Evolutionary conservation across 2,888 invertebrate genomes (phyloP).

Genomic region (Meloe dianella): DNA sequence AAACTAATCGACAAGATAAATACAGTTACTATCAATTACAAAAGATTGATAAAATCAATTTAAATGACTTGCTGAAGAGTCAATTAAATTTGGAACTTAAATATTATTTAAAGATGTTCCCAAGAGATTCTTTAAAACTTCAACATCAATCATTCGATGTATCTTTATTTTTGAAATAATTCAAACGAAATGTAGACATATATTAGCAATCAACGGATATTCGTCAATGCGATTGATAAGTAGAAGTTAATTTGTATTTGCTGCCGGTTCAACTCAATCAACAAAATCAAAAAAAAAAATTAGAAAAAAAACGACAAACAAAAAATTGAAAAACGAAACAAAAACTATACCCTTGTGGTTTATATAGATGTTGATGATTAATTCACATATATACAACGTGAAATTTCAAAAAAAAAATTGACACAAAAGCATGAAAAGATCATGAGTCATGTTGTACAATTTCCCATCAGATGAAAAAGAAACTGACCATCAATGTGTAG

Average conservation of each 20-base stretch:
- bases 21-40: constrained; percentile 48
- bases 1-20: constrained; percentile 46
- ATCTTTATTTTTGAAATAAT: background rate
- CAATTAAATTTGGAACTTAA: constrained; percentile 36
- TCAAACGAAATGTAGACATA: background rate
- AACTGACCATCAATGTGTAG: constrained; percentile 24
- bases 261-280: background rate
- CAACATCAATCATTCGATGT: background rate
- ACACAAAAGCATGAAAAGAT: constrained; percentile 31
- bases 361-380: constrained; percentile 18
- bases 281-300: background rate
- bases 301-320: background rate
- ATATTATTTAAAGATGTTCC: background rate
- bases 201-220: background rate
- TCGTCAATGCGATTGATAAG: background rate
- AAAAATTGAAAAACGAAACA: background rate
- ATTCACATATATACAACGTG: background rate
- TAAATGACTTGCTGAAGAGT: constrained; percentile 45
- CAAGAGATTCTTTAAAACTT: background rate
- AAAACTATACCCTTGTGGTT: constrained; percentile 13
- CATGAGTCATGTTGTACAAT: constrained; percentile 38
- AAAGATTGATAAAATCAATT: constrained; percentile 41
- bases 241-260: background rate
- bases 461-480: constrained; percentile 34
- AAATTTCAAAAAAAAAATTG: constrained; percentile 16